Evolutionary conservation across 2,797 vertebrate species (phyloP), one percentile per base, ranked within the genome.

Genomic region (Pangasius macronema): DNA sequence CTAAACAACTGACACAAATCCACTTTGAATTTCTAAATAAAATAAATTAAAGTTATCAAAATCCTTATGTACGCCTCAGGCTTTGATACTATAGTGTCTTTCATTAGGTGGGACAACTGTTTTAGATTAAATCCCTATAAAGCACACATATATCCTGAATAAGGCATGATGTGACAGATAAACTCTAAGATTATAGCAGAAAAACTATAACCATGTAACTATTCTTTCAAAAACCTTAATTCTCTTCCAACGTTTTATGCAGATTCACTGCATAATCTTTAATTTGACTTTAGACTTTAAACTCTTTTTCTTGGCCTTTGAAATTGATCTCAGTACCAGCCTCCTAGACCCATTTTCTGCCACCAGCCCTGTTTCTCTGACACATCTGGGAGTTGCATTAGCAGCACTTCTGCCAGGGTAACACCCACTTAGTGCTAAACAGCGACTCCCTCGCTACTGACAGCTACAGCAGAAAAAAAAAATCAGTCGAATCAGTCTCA

Each of bases 321-420:
- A 85, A 82, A 53, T 20, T 79, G 65, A 88, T 84, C 55, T 76
- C 42, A 61, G 59, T 18, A 63, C 53, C 77, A 73, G 51, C 39
- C 77, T 85, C 57, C 87, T 73, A 83, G 84, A 85, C 84, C 49
- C 86, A 68, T 80, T 88, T 88, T 36, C 75, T 85, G 91, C 87
- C 87, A 87, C 63, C 87, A 70, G 86, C 67, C 89, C 90, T 75
- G 87, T 87, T 87, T 90, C 85, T 85, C n/a, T 88, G 90, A 76
- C 85, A 93, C 93, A 94, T 95, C 94, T 94, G 91, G 91, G 82
- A 92, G 90, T 90, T 88, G 86, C 89, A 91, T 95, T 90, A 93
- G 90, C 91, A 87, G 91, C 92, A 93, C 94, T 93, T 93, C 90
- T 90, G 85, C 91, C 86, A 92, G 91, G 92, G 91, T 91, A 91